phyloP scores from a whole-genome alignment of 92 coral and sea anemone species.

The Meandrina meandrites region DNA sequence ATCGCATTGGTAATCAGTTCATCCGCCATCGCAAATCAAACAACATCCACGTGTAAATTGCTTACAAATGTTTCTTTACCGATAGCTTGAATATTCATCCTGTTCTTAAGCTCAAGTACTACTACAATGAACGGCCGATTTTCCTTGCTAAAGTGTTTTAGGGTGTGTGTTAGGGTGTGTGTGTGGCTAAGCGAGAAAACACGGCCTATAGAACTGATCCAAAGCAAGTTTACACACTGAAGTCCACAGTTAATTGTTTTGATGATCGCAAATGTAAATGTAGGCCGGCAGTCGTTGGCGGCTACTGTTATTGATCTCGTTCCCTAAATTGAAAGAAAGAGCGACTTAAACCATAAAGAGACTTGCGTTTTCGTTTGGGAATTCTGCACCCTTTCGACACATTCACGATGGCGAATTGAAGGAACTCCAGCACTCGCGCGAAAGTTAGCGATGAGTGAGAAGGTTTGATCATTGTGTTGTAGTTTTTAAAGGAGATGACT shows the following conservation, averaged over 20 bases:
- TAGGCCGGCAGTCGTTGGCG: not conserved
- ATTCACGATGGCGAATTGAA: not conserved
- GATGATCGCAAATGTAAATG: not conserved
- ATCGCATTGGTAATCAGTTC: not conserved
- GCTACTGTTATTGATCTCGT: not conserved
- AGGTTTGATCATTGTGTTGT: too few relatives aligned
- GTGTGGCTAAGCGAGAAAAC: not conserved
- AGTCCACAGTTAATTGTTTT: not conserved
- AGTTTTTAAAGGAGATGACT: too few relatives aligned
- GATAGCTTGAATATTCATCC: not conserved
- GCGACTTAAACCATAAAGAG: not conserved
- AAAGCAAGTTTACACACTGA: not conserved
- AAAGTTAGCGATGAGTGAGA: too few relatives aligned
- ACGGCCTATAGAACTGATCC: not conserved
- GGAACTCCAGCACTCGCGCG: not conserved
- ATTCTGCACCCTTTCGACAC: not conserved
- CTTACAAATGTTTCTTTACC: not conserved
- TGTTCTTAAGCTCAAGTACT: not conserved
- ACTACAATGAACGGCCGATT: not conserved
- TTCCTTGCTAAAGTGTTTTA: not conserved
- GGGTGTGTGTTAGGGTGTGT: not conserved
- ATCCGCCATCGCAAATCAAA: not conserved
- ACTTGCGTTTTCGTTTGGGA: too few relatives aligned
- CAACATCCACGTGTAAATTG: not conserved
- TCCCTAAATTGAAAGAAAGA: not conserved